phyloP scores from a whole-genome alignment of 2,113 vertebrate species.

The Gobius niger region DNA sequence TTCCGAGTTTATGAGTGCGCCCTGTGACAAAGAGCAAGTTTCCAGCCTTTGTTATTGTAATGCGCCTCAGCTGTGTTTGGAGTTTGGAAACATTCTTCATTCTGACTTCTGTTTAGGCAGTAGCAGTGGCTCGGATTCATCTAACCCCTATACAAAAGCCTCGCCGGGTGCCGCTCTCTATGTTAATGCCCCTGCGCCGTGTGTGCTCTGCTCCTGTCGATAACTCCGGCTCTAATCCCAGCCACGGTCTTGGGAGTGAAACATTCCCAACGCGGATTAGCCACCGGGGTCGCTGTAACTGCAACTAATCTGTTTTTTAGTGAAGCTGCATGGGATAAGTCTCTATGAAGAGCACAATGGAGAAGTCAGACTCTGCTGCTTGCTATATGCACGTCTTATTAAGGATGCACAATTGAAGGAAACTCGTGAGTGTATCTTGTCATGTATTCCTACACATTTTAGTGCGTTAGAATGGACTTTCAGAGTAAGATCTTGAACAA shows the following conservation, averaged over 20 bases:
- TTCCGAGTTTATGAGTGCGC: conserved; percentile 51
- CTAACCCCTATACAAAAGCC: conserved; percentile 53
- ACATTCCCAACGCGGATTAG: conserved; percentile 65
- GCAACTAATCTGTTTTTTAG: conserved; percentile 61
- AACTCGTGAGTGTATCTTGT: conserved; percentile 47
- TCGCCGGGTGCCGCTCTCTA: conserved; percentile 59
- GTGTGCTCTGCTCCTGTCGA: conserved; percentile 50
- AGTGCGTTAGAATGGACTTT: conserved; percentile 30
- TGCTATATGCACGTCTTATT: conserved; percentile 52
- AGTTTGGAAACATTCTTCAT: conserved; percentile 45
- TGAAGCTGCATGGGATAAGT: conserved; percentile 24
- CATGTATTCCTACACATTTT: conserved; percentile 23
- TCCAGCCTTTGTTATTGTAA: conserved; percentile 61
- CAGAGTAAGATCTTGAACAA: conserved; percentile 48
- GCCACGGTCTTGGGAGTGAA: conserved; percentile 54
- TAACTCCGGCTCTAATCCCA: conserved; percentile 69
- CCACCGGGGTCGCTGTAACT: conserved; percentile 68
- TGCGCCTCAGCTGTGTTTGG: conserved; percentile 22
- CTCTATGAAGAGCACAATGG: conserved; percentile 45
- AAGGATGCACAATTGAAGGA: conserved; percentile 41
- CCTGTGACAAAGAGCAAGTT: conserved; percentile 61
- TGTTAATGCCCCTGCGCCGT: conserved; percentile 63
- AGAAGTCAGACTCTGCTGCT: conserved; percentile 38
- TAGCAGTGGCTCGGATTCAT: conserved; percentile 33
- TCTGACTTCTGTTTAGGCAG: conserved; percentile 68